These are phyloP conservation scores for Caenorhabditis sp. DNA, from an alignment of 2,888 invertebrate genomes.

Conservation along the genomic window DNA sequence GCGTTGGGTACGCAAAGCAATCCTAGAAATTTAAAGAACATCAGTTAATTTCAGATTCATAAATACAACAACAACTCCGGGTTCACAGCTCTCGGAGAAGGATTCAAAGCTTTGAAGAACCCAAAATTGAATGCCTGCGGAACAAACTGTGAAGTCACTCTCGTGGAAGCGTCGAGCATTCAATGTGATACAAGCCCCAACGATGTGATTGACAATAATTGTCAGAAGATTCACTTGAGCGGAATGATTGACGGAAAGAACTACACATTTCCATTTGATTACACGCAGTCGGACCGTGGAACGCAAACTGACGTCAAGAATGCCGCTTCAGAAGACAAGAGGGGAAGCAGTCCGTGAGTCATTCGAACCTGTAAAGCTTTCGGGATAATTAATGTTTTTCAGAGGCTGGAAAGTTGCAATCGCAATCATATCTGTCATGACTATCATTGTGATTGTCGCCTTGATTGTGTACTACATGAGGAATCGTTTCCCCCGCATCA, in stretches of 20 bases:
- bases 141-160: conserved; percentile 36
- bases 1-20: conserved; percentile 57
- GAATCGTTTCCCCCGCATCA: conserved; percentile 51
- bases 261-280: conserved; percentile 31
- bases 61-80: conserved; percentile 47
- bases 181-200: conserved; percentile 30
- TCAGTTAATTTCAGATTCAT: conserved; percentile 20
- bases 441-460: conserved; percentile 47
- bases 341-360: conserved; percentile 35
- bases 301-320: conserved; percentile 43
- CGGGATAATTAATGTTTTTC: not conserved
- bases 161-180: conserved; percentile 31
- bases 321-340: conserved; percentile 6
- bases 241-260: conserved; percentile 41
- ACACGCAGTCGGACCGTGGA: conserved; percentile 29
- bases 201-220: conserved; percentile 22
- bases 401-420: conserved; percentile 63
- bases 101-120: conserved; percentile 48
- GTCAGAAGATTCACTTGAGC: conserved; percentile 21
- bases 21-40: not conserved
- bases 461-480: conserved; percentile 60
- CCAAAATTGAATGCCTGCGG: conserved; percentile 56
- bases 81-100: conserved; percentile 32
- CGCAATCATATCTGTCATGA: conserved; percentile 57
- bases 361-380: not conserved